These are phyloP conservation scores for Struthio camelus DNA, from an alignment of 2,113 vertebrate species.

Conservation along the genomic window DNA sequence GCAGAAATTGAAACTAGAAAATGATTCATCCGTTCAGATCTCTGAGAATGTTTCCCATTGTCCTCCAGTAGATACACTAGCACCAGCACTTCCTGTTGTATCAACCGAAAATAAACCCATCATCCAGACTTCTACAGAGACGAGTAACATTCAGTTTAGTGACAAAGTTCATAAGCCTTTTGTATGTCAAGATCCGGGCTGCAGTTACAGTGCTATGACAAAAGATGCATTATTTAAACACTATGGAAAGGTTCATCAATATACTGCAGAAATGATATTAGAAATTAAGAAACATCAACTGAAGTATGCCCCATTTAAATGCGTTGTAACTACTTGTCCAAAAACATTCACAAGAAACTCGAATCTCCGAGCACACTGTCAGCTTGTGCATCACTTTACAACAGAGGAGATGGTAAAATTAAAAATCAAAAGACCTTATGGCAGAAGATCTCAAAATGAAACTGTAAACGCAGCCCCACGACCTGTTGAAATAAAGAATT, in stretches of 20 bases:
- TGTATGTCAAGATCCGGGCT: conserved; percentile 84
- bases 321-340: conserved; percentile 86
- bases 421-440: conserved; percentile 85
- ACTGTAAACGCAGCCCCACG: conserved; percentile 26
- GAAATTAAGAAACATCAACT: conserved; percentile 89
- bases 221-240: conserved; percentile 93
- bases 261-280: conserved; percentile 88
- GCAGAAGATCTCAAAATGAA: conserved; percentile 77
- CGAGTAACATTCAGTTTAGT: conserved; percentile 62
- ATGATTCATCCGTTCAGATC: conserved; percentile 61
- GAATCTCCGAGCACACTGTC: conserved; percentile 92
- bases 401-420: conserved; percentile 88
- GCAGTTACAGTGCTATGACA: conserved; percentile 89
- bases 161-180: conserved; percentile 85
- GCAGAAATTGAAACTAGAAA: conserved; percentile 84
- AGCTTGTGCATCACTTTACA: conserved; percentile 87
- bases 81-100: conserved; percentile 61
- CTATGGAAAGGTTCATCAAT: conserved; percentile 90
- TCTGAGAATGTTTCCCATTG: conserved; percentile 48
- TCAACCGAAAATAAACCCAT: conserved; percentile 50
- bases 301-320: conserved; percentile 92
- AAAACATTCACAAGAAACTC: conserved; percentile 97
- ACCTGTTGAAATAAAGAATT: conserved; percentile 65
- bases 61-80: conserved; percentile 37
- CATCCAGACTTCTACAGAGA: conserved; percentile 70